Evolutionary conservation across 2,113 vertebrate species (phyloP).

Genomic region (Rhinolophus ferrumequinum): DNA sequence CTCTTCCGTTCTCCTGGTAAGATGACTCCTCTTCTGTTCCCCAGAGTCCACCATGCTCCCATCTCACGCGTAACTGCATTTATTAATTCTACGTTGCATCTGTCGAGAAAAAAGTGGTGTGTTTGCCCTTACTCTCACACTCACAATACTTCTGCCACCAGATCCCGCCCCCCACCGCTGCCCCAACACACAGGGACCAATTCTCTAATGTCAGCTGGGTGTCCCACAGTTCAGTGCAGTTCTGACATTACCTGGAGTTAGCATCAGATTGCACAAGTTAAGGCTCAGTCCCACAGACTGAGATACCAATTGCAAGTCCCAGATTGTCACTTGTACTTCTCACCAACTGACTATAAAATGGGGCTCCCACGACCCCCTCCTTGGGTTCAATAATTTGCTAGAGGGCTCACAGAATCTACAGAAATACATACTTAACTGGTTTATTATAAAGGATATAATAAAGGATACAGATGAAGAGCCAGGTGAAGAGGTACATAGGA

Average conservation of each 20-base stretch:
- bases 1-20: background rate
- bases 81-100: background rate
- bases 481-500: background rate
- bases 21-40: background rate
- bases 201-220: background rate
- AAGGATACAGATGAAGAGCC: background rate
- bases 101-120: background rate
- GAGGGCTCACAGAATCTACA: background rate
- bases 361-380: background rate
- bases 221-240: background rate
- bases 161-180: too few species aligned
- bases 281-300: background rate
- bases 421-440: background rate
- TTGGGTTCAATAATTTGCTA: background rate
- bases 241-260: background rate
- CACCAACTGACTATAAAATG: background rate
- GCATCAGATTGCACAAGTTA: background rate
- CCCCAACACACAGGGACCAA: background rate
- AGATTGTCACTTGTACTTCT: background rate
- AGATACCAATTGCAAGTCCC: background rate
- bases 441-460: background rate
- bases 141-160: background rate
- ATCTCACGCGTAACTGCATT: background rate
- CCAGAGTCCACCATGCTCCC: background rate
- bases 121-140: background rate